These are phyloP conservation scores for Pseudococcus viburni DNA, from an alignment of 2,888 invertebrate species.

Conservation along the genomic window DNA sequence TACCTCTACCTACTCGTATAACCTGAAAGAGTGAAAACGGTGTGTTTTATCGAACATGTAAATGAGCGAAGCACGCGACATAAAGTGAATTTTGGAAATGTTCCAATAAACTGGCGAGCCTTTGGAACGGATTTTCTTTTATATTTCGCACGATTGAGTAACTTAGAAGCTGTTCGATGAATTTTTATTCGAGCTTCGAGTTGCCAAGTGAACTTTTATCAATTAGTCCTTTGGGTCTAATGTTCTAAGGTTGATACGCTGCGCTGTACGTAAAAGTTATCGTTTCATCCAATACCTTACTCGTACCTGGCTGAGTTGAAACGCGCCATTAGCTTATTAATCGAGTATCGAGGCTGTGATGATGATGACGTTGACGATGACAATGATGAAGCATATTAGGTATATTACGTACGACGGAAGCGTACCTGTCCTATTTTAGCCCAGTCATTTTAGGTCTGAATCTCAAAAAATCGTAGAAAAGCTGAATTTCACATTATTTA, in stretches of 20 bases:
- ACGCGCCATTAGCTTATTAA: conserved; percentile 9
- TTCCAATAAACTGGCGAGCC: conserved; percentile 45
- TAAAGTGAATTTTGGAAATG: conserved; percentile 55
- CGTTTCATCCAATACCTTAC: background rate
- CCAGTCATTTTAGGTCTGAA: too few relatives aligned
- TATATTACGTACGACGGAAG: too few relatives aligned
- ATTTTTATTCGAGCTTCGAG: conserved; percentile 28
- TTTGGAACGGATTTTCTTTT: conserved; percentile 43
- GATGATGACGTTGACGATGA: background rate
- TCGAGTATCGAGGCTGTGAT: background rate
- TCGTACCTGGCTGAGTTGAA: background rate
- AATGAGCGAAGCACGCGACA: conserved; percentile 25
- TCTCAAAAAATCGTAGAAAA: too few relatives aligned
- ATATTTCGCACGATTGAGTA: conserved; percentile 27
- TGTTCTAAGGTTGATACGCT: background rate
- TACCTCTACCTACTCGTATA: background rate
- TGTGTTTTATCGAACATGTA: conserved; percentile 35
- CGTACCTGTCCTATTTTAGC: too few relatives aligned
- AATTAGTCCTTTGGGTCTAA: conserved; percentile 51
- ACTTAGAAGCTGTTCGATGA: background rate
- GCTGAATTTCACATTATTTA: too few relatives aligned
- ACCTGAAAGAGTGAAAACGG: background rate
- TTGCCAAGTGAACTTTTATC: conserved; percentile 33
- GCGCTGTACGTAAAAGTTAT: background rate
- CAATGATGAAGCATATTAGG: background rate